Evolutionary conservation across 2,888 invertebrate genomes (phyloP).

Genomic region (Euspilapteryx auroguttella): DNA sequence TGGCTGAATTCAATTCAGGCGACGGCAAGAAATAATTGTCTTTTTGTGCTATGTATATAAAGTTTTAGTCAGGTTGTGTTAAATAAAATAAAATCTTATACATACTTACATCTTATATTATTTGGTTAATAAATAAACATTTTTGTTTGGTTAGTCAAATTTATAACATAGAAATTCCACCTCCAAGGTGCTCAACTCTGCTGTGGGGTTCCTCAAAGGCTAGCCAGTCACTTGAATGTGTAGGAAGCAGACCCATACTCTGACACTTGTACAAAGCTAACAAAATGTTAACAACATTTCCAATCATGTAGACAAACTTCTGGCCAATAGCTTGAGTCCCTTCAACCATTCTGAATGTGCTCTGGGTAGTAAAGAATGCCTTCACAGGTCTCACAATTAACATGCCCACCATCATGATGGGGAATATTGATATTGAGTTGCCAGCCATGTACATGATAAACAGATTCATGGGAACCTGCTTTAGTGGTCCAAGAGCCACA

Average conservation of each 20-base stretch:
- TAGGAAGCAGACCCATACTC: constrained; percentile 95
- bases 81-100: too few relatives aligned
- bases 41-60: too few relatives aligned
- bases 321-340: constrained; percentile 88
- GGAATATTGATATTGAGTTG: constrained; percentile 98
- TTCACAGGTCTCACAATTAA: constrained; percentile 94
- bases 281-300: constrained; percentile 89
- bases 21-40: too few relatives aligned
- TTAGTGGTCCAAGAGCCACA: constrained; percentile 90
- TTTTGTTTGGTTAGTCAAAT: too few relatives aligned
- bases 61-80: too few relatives aligned
- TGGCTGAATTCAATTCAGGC: too few relatives aligned
- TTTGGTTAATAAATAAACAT: too few relatives aligned
- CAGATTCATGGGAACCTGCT: constrained; percentile 98
- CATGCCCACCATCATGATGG: constrained; percentile 99
- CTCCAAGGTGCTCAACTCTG: constrained; percentile 83
- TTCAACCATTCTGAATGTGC: constrained; percentile 93
- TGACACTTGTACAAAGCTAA: constrained; percentile 96
- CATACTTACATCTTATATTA: too few relatives aligned
- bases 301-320: constrained; percentile 90
- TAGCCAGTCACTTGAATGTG: constrained; percentile 97
- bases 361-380: constrained; percentile 87
- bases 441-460: constrained; percentile 99
- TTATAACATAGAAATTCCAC: constrained; percentile 46
- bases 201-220: constrained; percentile 93